Evolutionary conservation across 2,113 vertebrate genomes (phyloP).

Genomic region (Saccopteryx bilineata): DNA sequence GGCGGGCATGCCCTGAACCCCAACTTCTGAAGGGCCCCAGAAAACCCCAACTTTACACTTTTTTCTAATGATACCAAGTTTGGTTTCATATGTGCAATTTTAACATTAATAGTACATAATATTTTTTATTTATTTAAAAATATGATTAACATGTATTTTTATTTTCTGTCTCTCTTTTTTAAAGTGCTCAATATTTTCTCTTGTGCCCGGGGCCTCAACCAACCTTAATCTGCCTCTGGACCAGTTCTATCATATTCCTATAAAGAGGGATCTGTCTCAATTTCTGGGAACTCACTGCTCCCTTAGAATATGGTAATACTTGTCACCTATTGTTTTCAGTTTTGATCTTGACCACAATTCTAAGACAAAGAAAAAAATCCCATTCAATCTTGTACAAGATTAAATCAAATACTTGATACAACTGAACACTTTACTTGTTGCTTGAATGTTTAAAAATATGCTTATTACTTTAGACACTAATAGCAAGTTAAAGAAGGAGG

Average conservation of each 20-base stretch:
- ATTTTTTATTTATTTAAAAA: too few species aligned
- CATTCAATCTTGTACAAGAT: conserved; percentile 26
- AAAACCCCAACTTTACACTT: too few species aligned
- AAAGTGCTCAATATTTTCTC: too few species aligned
- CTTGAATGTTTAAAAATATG: conserved; percentile 41
- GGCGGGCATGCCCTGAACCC: too few species aligned
- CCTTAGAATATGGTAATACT: not conserved
- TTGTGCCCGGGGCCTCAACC: too few species aligned
- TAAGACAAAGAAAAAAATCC: conserved; percentile 41
- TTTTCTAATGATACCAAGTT: too few species aligned
- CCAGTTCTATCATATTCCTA: not conserved
- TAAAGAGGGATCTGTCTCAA: not conserved
- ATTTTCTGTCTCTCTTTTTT: too few species aligned
- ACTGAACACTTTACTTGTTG: conserved; percentile 20
- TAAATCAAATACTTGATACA: conserved; percentile 53
- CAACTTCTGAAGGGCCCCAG: too few species aligned
- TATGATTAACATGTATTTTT: too few species aligned
- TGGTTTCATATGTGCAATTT: too few species aligned
- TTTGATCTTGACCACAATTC: conserved; percentile 44
- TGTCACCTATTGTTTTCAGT: conserved; percentile 38
- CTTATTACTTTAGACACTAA: conserved; percentile 51
- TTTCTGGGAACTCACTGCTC: not conserved
- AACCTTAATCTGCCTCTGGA: too few species aligned
- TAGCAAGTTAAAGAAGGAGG: conserved; percentile 17
- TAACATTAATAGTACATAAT: too few species aligned